Base-by-base conservation (phyloP, 92 coral and sea anemone species). In the Ricordea florida region DNA sequence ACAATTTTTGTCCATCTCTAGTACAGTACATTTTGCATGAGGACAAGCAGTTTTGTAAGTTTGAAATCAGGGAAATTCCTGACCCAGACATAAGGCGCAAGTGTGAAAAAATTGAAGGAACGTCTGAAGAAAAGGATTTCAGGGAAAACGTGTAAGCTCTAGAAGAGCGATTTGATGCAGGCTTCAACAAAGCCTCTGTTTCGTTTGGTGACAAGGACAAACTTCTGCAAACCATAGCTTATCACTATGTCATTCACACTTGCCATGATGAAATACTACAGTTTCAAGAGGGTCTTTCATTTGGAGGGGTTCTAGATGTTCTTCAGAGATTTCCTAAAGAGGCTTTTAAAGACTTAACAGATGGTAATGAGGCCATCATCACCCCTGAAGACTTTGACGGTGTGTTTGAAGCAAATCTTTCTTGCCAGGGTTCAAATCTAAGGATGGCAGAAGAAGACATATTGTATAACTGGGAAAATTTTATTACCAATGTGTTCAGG, bases 271-370 rank as follows among this genome's bases (percentile, higher is more conserved):
- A 29, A 75, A 43, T 75, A 53, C 60, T 60, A 47, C 83, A 62
- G 59, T 63, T 76, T n/a, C 62, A 76, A 40, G 66, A 76, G 48
- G 83, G 74, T 35, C 74, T 76, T 30, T 57, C 57, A 52, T 35
- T 56, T 35, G 65, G 68, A 24, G 83, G 74, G 53, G 48, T 76
- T 33, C 75, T 76, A 32, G 35, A 55, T 37, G 55, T 55, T 52
- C 63, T 79, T 41, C 18, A 68, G 60, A 44, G 50, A 66, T 68
- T 66, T 67, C 85, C 78, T 29, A 1, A 9, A 56, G 85, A 79
- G 70, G 59, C 80, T 1, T 74, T 58, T 40, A 60, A 27, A 44
- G 72, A 74, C 27, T 27, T 60, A 10, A 74, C 80, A 10, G 27
- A 59, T 3, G 14, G 66, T 45, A 51, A 28, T 36, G 57, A 63